A percentile compares a stretch with the other conserved stretches of the same genome.
Evolutionary conservation across 2,113 vertebrate genomes (phyloP).

Genomic region (Empidonax traillii): DNA sequence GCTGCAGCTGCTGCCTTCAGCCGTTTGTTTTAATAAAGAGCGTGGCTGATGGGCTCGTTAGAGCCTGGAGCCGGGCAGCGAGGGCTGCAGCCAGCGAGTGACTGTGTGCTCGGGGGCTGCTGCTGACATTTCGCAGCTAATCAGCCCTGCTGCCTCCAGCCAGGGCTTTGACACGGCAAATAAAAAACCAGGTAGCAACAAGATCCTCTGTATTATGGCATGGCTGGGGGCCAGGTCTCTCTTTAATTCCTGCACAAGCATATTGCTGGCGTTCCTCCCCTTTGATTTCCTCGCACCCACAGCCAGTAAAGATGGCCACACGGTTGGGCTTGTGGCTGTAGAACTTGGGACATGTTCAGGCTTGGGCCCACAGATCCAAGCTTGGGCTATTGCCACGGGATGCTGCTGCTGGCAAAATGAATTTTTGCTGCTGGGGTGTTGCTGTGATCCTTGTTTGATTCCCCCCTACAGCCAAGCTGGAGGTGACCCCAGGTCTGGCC

Average conservation of each 20-base stretch:
- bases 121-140: background rate
- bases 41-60: background rate
- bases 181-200: background rate
- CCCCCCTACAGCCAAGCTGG: background rate
- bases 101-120: background rate
- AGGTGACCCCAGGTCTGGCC: rapidly evolving
- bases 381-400: background rate
- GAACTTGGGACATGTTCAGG: rapidly evolving
- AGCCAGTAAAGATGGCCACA: rapidly evolving
- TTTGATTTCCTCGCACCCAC: background rate
- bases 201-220: background rate
- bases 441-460: background rate
- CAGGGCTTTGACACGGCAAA: background rate
- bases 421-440: background rate
- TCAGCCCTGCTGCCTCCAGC: background rate
- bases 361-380: background rate
- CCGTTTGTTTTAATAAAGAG: background rate
- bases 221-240: background rate
- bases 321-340: background rate
- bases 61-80: background rate
- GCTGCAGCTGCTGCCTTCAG: background rate
- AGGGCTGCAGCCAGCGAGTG: background rate
- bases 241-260: background rate
- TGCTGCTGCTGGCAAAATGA: background rate
- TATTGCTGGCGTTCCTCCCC: background rate